phyloP scores from a whole-genome alignment of 2,113 vertebrate genomes.

The Pelodiscus sinensis region DNA sequence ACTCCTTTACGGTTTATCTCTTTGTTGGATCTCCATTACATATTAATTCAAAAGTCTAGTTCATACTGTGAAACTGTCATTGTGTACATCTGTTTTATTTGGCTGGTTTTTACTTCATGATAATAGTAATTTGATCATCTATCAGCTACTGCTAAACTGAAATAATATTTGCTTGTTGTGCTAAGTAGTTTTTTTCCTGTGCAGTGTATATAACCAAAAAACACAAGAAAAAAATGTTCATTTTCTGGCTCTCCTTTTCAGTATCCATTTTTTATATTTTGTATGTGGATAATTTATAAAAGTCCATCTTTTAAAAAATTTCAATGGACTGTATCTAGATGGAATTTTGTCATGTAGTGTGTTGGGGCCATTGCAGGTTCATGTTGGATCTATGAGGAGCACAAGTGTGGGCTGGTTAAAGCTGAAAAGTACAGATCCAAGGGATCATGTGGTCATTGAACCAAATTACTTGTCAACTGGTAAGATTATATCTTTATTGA shows the following conservation, averaged over 20 bases:
- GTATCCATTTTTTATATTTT: not conserved
- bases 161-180: not conserved
- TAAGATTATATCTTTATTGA: constrained; percentile 49
- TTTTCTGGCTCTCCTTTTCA: not conserved
- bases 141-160: not conserved
- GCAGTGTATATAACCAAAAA: not conserved
- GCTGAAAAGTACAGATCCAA: constrained; percentile 87
- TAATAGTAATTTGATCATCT: not conserved
- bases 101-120: not conserved
- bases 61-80: not conserved
- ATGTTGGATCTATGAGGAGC: constrained; percentile 93
- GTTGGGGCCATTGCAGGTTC: constrained; percentile 80
- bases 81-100: not conserved
- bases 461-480: constrained; percentile 96
- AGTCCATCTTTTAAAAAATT: accelerated
- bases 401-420: constrained; percentile 92
- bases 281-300: not conserved
- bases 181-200: not conserved
- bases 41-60: not conserved
- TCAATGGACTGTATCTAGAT: not conserved
- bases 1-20: not conserved
- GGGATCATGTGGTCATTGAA: constrained; percentile 90
- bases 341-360: not conserved
- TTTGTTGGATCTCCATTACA: not conserved
- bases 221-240: not conserved